A percentile compares a stretch with the other conserved stretches of the same genome.
Conservation (phyloP, 2,888 invertebrate species). For the Blomia tropicalis region DNA sequence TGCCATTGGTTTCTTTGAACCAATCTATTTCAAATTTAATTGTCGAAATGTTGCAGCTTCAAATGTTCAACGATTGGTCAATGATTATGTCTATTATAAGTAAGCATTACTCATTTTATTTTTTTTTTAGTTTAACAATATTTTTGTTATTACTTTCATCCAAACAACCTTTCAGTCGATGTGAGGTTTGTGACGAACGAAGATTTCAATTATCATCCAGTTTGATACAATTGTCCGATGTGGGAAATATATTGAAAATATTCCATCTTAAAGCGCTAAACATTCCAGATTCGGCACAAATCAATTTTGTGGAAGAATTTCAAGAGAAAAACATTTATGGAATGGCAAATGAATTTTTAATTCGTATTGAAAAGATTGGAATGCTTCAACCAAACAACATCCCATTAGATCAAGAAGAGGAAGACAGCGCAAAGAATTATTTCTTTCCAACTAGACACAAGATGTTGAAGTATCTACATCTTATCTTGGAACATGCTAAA, state of each 20-base stretch:
- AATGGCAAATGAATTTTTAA: slow-evolving; percentile 9
- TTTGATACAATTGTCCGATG: slow-evolving; percentile 2
- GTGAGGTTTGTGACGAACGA: neutral
- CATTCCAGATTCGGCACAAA: neutral
- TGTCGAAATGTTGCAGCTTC: neutral
- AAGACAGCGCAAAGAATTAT: neutral
- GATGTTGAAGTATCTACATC: slow-evolving; percentile 1
- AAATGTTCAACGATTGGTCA: neutral
- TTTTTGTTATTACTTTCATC: neutral
- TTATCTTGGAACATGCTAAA: slow-evolving; percentile 1
- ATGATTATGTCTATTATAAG: neutral
- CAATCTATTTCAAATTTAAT: slow-evolving; percentile 6
- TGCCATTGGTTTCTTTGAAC: neutral
- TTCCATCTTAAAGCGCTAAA: neutral
- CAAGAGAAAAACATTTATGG: neutral
- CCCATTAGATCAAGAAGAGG: neutral
- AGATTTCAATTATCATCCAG: neutral
- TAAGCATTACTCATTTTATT: neutral
- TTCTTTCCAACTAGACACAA: neutral
- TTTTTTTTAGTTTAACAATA: too few species aligned
- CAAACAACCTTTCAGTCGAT: slow-evolving; percentile 7
- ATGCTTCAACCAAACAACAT: neutral
- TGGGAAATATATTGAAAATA: slow-evolving; percentile 3
- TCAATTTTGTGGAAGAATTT: slow-evolving; percentile 2
- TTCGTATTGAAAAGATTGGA: neutral